Evolutionary conservation across 2,113 vertebrate species (phyloP).

Genomic region (Lepisosteus osseus): DNA sequence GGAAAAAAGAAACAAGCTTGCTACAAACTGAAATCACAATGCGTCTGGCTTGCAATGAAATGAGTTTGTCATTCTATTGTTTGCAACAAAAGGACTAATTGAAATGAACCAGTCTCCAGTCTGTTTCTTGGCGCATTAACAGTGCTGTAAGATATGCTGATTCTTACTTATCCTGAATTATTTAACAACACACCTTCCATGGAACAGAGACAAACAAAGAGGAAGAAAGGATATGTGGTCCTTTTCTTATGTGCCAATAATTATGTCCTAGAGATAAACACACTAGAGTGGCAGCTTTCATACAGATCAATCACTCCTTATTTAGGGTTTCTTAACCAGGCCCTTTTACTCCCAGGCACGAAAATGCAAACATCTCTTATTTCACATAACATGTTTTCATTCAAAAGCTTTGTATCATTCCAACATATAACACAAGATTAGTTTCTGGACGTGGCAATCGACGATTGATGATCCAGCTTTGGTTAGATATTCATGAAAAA

Average conservation of each 20-base stretch:
- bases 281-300: constrained; percentile 12
- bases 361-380: not conserved
- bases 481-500: no score
- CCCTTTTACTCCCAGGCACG: not conserved
- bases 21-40: constrained; percentile 63
- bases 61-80: constrained; percentile 81
- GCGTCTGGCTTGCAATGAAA: constrained; percentile 62
- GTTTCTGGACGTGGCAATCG: no score
- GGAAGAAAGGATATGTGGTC: constrained; percentile 9
- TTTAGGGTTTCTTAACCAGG: not conserved
- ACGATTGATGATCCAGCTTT: no score
- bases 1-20: constrained; percentile 44
- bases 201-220: constrained; percentile 43
- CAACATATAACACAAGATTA: no score
- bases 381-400: not conserved
- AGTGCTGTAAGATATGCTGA: constrained; percentile 83
- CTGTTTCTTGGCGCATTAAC: constrained; percentile 83
- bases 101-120: constrained; percentile 77
- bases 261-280: constrained; percentile 20
- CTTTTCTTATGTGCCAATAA: constrained; percentile 1
- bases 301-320: constrained; percentile 5
- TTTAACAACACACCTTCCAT: constrained; percentile 66
- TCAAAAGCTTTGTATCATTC: no score
- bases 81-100: constrained; percentile 85
- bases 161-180: constrained; percentile 83